Conservation (phyloP, 1,140 invertebrate species). For the Halesus radiatus region DNA sequence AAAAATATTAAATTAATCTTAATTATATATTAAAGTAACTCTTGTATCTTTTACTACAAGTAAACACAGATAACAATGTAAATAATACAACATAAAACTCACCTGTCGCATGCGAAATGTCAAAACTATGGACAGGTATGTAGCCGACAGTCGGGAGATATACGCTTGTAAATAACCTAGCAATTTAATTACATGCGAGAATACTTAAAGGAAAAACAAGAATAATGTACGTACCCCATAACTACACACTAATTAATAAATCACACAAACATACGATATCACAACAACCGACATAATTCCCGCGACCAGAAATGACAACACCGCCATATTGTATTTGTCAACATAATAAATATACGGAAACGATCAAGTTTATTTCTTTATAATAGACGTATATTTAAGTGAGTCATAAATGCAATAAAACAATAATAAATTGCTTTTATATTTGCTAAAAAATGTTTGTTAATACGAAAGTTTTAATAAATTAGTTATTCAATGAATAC, state of each 20-base stretch:
- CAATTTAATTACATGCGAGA: not conserved
- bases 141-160: slow-evolving; percentile 36
- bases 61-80: not conserved
- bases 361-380: not conserved
- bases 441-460: no score
- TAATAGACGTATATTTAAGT: not conserved
- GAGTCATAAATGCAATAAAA: not conserved
- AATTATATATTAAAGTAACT: not conserved
- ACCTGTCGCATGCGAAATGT: slow-evolving; percentile 47
- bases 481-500: not conserved
- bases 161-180: not conserved
- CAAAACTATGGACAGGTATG: slow-evolving; percentile 35
- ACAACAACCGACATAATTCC: slow-evolving; percentile 32
- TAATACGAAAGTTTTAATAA: no score
- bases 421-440: not conserved
- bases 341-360: slow-evolving; percentile 33
- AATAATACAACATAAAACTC: slow-evolving; percentile 33
- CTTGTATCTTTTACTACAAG: not conserved
- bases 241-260: slow-evolving; percentile 12
- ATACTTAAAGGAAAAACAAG: not conserved
- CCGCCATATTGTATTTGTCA: slow-evolving; percentile 48
- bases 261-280: slow-evolving; percentile 14
- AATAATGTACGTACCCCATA: slow-evolving; percentile 15
- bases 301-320: slow-evolving; percentile 42
- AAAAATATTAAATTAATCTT: not conserved